Base-by-base conservation (phyloP, 2,797 vertebrate species). In the Bryconaethiops microstoma region DNA sequence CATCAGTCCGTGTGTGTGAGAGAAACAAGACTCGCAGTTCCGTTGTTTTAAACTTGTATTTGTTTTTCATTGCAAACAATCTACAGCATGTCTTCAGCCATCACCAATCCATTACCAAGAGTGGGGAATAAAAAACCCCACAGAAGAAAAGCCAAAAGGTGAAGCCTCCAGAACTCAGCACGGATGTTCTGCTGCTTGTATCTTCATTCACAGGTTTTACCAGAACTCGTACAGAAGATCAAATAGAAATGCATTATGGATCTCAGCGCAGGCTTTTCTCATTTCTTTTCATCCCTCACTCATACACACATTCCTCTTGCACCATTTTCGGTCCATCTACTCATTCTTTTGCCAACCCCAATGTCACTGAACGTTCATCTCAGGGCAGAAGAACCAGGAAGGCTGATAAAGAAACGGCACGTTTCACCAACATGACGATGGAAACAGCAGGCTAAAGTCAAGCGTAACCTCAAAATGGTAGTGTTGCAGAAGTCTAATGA, bases 51-150 rank as follows among this genome's bases (percentile, higher is more conserved):
- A 65, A 14, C n/a, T 35, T 71, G 0, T 7, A 52, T 71, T 71
- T 71, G 23, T 52, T 52, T 14, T 71, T 23, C 21, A 29, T 52
- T 17, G 21, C 10, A 69, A 69, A 42, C 67, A 9, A 14, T 70
- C 39, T 50, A 70, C 68, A 70, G 45, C 45, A 70, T n/a, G 14
- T 42, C 64, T 62, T n/a, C 39, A 63, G 35, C 60, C 23, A 7
- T 19, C 59, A 64, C 40, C 42, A 42, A 9, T 29, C 6, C 21
- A 40, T 21, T 48, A 9, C 19, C 8, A 55, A 23, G 29, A 42
- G 16, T n/a, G 40, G 13, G 2, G 5, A 7, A 55, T 35, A 52
- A 7, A 35, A 45, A 39, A 29, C 29, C 1, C 29, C 6, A 63
- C 57, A 62, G 29, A 25, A 17, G 0, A 50, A 50, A 8, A 65